These are phyloP conservation scores for Desmodus rotundus DNA, from an alignment of 2,113 vertebrate species.

Conservation along the genomic window DNA sequence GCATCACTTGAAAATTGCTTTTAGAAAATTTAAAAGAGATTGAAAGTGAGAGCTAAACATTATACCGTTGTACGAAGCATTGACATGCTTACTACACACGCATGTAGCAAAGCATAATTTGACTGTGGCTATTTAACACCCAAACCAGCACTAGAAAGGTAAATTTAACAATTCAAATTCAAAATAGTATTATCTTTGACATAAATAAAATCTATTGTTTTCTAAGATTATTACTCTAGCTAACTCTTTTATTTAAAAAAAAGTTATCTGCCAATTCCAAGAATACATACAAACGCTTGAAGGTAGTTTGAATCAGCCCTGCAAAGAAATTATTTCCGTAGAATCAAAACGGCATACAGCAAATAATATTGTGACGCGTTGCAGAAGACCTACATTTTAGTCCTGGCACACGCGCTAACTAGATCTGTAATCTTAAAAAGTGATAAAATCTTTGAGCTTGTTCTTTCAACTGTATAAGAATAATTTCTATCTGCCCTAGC, in stretches of 20 bases:
- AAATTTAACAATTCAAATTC: constrained; percentile 18
- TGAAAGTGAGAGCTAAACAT: not conserved
- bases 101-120: not conserved
- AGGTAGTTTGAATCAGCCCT: not conserved
- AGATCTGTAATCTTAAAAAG: not conserved
- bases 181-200: not conserved
- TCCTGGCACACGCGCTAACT: not conserved
- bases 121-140: not conserved
- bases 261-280: not conserved
- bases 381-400: not conserved
- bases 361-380: not conserved
- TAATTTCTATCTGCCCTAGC: not conserved
- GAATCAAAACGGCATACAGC: not conserved
- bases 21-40: not conserved
- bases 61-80: not conserved
- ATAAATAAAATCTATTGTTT: not conserved
- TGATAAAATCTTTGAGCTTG: not conserved
- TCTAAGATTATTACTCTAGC: not conserved
- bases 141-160: not conserved
- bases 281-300: not conserved
- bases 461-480: not conserved
- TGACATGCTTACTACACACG: not conserved
- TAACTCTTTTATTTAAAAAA: not conserved
- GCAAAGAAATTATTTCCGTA: not conserved
- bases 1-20: not conserved